Evolutionary conservation across 2,113 vertebrate species (phyloP), one percentile per base, ranked within the genome.

Genomic region (Trochalopteron elliotii): DNA sequence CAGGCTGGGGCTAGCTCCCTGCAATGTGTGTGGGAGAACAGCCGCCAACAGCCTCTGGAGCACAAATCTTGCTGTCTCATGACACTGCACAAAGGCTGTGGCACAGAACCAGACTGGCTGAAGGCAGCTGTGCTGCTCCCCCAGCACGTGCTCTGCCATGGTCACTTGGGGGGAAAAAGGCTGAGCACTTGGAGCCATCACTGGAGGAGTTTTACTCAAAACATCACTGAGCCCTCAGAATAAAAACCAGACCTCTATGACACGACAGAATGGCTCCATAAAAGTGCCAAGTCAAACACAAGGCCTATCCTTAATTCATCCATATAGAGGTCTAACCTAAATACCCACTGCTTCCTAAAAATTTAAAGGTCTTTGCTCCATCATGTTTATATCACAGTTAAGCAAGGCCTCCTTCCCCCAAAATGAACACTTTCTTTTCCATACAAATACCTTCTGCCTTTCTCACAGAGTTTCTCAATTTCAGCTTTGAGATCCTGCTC

Each of bases 401-500:
- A 55, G 19, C 24, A 28, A 40, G 2, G 8, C 11, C n/a, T 35
- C 40, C 6, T 22, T 3, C 23, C 52, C 19, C 30, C 2, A 9
- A 61, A 63, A n/a, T 0, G 35, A 53, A 19, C 2, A 9, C 15
- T 22, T 39, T 12, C 3, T 64, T 28, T 18, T 15, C 45, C 4
- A 0, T 19, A 4, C 16, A 27, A 15, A 44, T 97, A 99, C 98
- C 98, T 98, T 94, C 97, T 98, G 78, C 98, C 98, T 56, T 98
- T 98, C 92, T 98, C 98, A 59, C 98, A 98, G 81, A 98, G 97
- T 15, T 97, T 98, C 90, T 98, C 98, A 25, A 98, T 98, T 87
- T 99, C 98, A 15, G 97, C 97, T 70, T 97, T 98, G 89, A 99
- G 94, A 72, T 99, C 98, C 85, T 98, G 98, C 55, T 98, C 98